Percentiles rank a stretch among this genome's conserved stretches.
These are phyloP conservation scores for Drosophila koepferae DNA, from an alignment of 2,888 invertebrate genomes.

Conservation along the genomic window DNA sequence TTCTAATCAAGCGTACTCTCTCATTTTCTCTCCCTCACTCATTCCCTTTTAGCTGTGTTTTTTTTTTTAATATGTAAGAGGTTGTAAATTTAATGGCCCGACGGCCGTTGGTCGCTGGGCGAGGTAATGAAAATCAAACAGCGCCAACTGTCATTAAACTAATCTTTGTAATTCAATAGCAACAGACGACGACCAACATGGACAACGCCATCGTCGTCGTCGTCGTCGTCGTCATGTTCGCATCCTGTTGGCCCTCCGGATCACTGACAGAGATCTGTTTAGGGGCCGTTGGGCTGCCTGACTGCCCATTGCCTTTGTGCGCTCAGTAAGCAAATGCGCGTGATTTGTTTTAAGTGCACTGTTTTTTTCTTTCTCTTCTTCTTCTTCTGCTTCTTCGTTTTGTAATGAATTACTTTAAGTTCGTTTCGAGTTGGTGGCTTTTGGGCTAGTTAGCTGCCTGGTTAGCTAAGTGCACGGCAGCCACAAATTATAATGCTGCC, in stretches of 20 bases:
- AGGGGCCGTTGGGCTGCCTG: background rate
- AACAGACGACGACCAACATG: slow-evolving; percentile 44
- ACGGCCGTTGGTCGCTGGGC: slow-evolving; percentile 53
- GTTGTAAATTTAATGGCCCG: slow-evolving; percentile 79
- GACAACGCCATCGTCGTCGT: slow-evolving; percentile 8
- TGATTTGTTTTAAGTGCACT: slow-evolving; percentile 68
- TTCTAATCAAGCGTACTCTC: slow-evolving; percentile 64
- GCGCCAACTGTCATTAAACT: slow-evolving; percentile 83
- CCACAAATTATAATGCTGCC: slow-evolving; percentile 76
- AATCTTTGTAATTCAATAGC: slow-evolving; percentile 82
- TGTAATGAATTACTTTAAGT: slow-evolving; percentile 72
- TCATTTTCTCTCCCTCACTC: background rate
- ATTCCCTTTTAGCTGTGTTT: slow-evolving; percentile 11
- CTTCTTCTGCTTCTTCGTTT: background rate
- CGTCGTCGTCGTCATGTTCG: slow-evolving; percentile 30
- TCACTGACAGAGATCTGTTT: background rate
- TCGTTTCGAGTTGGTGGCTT: slow-evolving; percentile 18
- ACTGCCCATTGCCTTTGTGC: no score
- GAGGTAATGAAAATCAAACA: slow-evolving; percentile 79
- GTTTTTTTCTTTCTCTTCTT: slow-evolving; percentile 15
- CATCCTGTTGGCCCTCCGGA: slow-evolving; percentile 44
- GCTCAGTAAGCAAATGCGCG: slow-evolving; percentile 55
- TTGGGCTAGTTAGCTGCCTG: slow-evolving; percentile 50
- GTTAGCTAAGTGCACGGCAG: slow-evolving; percentile 72
- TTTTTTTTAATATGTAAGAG: slow-evolving; percentile 75